A percentile compares a stretch with the other conserved stretches of the same genome.
Conservation (phyloP, 2,888 invertebrate genomes). For the Pseudococcus jackbeardsleyi region DNA sequence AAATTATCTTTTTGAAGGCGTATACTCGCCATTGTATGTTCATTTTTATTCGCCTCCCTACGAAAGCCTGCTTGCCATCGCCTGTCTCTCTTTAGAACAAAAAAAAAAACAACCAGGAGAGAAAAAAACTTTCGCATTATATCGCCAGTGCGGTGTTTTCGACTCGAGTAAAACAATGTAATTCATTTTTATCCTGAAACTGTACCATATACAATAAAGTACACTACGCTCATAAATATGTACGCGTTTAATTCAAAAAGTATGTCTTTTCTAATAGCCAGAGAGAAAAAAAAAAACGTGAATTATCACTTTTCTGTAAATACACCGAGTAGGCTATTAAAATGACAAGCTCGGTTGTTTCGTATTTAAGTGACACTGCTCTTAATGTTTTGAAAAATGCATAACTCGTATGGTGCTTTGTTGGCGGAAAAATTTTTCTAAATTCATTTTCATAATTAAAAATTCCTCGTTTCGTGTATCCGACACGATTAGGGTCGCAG, state of each 20-base stretch:
- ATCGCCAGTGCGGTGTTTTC: neutral
- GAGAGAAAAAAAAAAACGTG: neutral
- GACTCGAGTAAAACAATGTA: conserved; percentile 14
- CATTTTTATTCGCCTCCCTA: neutral
- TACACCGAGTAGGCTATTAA: neutral
- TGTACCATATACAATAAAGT: neutral
- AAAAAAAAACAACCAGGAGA: neutral
- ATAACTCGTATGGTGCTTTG: neutral
- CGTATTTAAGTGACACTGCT: neutral
- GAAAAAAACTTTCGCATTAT: neutral
- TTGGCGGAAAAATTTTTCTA: neutral
- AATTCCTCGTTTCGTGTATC: neutral
- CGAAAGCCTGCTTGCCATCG: no score
- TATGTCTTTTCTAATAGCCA: conserved; percentile 1
- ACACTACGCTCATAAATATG: conserved; percentile 9
- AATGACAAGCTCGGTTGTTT: conserved; percentile 17
- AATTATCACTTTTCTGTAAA: conserved; percentile 14
- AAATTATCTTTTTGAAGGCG: neutral
- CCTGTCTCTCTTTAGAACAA: neutral
- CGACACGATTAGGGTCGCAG: neutral
- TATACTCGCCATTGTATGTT: neutral
- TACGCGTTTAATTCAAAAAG: conserved; percentile 28
- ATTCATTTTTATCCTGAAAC: neutral
- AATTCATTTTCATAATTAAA: conserved; percentile 22
- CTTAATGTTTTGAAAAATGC: conserved; percentile 3